Evolutionary conservation across 2,888 invertebrate species (phyloP), one percentile per base, ranked within the genome.

Genomic region (Ethmia dodecea): DNA sequence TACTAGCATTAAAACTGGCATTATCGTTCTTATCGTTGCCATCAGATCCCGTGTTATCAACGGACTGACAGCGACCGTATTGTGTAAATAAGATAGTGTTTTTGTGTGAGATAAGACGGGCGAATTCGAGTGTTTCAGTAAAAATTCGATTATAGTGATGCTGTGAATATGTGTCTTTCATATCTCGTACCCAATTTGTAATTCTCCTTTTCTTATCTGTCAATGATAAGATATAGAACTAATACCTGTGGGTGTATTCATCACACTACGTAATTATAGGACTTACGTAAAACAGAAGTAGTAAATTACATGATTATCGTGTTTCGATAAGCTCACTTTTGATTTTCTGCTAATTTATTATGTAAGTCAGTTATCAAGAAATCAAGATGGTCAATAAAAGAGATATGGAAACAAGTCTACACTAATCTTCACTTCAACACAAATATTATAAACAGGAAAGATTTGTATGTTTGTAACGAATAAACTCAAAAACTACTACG

Each of bases 41-140:
- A 75, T 77, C 76, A 69, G 69, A 71, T 69, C 58, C 55, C 56
- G 51, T 45, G 49, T 64, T 76, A 76, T 77, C 74, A 61, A 52
- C 9, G 35, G 37, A 49, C 43, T 65, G 66, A 59, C 67, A 52
- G 47, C 52, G 45, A 56, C 45, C 54, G 54, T 52, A 50, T 53
- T 56, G 59, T 45, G 48, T 49, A 45, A 55, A 48, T 48, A 56
- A 63, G 76, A 76, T 76, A 72, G 64, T 39, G 52, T 55, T 56
- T 50, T 40, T 37, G 12, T 40, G 40, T 37, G 45, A 61, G 67
- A 72, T 69, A 71, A 55, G 47, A 39, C 54, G 55, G 61, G 60
- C 64, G 56, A 52, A 55, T 47, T 44, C 41, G 49, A 30, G 24
- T 20, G 30, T 55, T 18, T 18, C 11, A 18, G 18, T 12, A 16